Base-by-base conservation (phyloP, 2,888 invertebrate species). In the Hyalella azteca region DNA sequence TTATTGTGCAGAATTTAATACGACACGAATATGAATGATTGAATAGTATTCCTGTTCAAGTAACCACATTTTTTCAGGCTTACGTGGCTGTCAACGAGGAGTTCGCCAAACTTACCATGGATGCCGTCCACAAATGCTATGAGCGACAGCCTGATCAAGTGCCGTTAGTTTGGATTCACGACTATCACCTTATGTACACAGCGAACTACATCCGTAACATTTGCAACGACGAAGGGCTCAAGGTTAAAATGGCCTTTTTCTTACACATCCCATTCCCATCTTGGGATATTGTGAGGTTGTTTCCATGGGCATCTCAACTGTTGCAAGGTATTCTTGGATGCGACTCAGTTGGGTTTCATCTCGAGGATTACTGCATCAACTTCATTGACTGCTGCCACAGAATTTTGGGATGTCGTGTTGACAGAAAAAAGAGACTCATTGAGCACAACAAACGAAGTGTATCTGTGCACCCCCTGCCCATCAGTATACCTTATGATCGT, bases 81-180 rank as follows among this genome's bases (percentile, higher is more conserved):
- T 89, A 89, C 83, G 86, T 86, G 36, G 84, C 85, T 80, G 88
- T 88, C 4, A 89, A 89, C 85, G 86, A 87, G 73, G 86, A 87
- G 80, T 89, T 89, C 85, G 88, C 88, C 3, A 84, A 86, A 78
- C 86, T 86, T 59, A 88, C 88, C 2, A 82, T 88, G n/a, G 85
- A 86, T 77, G 88, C 88, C 3, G 85, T 88, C 59, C 85, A 87
- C 76, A 86, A 86, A 79, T 86, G 87, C 77, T 86, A 88, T 50
- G 86, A 86, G 39, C 85, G 26, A 83, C 40, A 86, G 75, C 85
- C 86, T 29, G 86, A 87, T 49, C 86, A 86, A 0, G 85, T 87
- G 75, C 90, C 90, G 41, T 87, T 90, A 50, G 87, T 90, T 41
- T 90, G 90, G 90, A 89, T 90, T 73, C 90, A 90, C 86, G 90